Evolutionary conservation across 2,113 vertebrate species (phyloP).

Genomic region (Neotragus moschatus): DNA sequence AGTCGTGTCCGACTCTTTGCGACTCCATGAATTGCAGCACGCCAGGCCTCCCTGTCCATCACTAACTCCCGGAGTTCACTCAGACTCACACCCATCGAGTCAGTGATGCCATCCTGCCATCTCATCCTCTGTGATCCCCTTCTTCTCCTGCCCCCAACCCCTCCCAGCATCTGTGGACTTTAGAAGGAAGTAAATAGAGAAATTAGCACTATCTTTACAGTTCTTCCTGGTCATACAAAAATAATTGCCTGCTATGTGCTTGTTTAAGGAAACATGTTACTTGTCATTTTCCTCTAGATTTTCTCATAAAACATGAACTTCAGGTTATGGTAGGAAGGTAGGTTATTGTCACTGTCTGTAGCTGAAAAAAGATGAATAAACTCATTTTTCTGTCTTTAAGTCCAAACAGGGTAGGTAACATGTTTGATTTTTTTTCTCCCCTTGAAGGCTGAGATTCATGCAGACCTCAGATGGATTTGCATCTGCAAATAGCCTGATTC

Average conservation of each 20-base stretch:
- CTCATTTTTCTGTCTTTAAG: conserved; percentile 26
- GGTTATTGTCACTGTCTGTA: neutral
- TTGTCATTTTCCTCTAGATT: conserved; percentile 11
- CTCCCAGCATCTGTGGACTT: no score
- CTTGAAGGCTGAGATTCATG: neutral
- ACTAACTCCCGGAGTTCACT: no score
- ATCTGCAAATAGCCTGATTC: neutral
- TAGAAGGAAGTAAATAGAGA: conserved; percentile 45
- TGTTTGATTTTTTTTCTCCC: neutral
- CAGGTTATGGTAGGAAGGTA: neutral
- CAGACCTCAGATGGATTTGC: conserved; percentile 7
- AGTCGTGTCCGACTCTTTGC: no score
- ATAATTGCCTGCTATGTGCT: neutral
- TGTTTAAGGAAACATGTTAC: neutral
- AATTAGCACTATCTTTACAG: conserved; percentile 27
- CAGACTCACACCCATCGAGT: no score
- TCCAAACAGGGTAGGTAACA: neutral
- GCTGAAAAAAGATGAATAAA: conserved; percentile 9
- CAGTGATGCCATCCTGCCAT: no score
- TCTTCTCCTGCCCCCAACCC: no score
- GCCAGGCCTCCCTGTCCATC: no score
- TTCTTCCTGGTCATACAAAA: neutral
- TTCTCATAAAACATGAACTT: conserved; percentile 22
- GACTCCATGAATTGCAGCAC: no score
- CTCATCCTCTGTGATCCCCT: no score